These are phyloP conservation scores for Gymnarchus niloticus DNA, from an alignment of 2,113 vertebrate species.

Conservation along the genomic window DNA sequence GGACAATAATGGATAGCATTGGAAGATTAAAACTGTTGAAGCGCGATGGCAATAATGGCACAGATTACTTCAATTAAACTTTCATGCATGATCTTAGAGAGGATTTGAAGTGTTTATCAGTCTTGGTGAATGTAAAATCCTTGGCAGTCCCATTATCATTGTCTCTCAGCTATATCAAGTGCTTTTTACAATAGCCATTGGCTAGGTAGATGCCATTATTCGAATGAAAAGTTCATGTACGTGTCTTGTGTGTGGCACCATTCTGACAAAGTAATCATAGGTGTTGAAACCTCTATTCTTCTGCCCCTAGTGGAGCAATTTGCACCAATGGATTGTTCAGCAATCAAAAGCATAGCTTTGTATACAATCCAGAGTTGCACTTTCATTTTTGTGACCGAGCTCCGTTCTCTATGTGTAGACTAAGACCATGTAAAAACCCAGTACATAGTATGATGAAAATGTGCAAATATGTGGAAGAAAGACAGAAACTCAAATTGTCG, in stretches of 20 bases:
- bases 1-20: constrained; percentile 21
- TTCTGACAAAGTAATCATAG: not conserved
- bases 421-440: not conserved
- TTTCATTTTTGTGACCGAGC: not conserved
- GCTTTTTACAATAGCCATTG: constrained; percentile 3
- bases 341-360: not conserved
- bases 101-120: constrained; percentile 23
- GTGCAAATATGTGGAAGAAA: not conserved
- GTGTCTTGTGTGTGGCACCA: not conserved
- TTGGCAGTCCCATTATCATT: not conserved
- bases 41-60: constrained; percentile 26
- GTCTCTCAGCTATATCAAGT: constrained; percentile 1
- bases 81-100: constrained; percentile 28
- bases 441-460: not conserved
- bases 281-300: not conserved
- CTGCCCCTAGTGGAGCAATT: too few species aligned
- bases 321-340: not conserved
- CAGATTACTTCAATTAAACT: constrained; percentile 30
- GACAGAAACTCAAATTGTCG: not conserved
- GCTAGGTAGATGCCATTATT: not conserved
- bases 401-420: not conserved
- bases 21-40: constrained; percentile 28
- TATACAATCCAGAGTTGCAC: not conserved
- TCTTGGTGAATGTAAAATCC: not conserved
- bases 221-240: not conserved